Base-by-base conservation (phyloP, 2,113 vertebrate species). In the Suricata suricatta region DNA sequence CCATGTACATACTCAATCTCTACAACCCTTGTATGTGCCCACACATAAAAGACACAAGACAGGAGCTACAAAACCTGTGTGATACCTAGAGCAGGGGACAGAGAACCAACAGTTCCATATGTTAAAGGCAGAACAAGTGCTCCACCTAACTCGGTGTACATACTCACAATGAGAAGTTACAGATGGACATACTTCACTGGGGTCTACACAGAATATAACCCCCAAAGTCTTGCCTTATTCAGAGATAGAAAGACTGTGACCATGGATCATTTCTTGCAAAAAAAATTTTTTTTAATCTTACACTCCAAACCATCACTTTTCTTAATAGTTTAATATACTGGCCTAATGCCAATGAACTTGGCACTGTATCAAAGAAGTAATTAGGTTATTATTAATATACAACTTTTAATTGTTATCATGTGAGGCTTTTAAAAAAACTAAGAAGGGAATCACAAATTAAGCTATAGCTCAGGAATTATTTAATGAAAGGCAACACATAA, bases 271-370 rank as follows among this genome's bases (percentile, higher is more conserved):
- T 92, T 97, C 74, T 74, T 47, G 1, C 21, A 90, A 66, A 80
- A 41, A 90, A 66, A 80, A 41, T 27, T 14, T 50, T 57, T 94
- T 94, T 79, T 57, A 95, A 95, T 33, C 33, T 63, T 71, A 91
- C 17, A 96, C 4, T 90, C 17, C 35, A 93, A 96, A 80, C n/a
- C n/a, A 44, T 74, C 57, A 80, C 35, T 63, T 82, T 66, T 90
- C 57, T 68, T 68, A 69, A 69, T 5, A 88, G 47, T 60, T 84
- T 95, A 92, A 64, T 95, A 31, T 19, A 92, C 8, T 50, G 10
- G 25, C 14, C 68, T 87, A 87, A 27, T 96, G 74, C 25, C 85
- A 94, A 80, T 68, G 76, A 93, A 94, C 12, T 66, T 96, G 63
- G 15, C 52, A 83, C 33, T 79, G 25, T 54, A 97, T 79, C 44